Evolutionary conservation across 2,888 invertebrate species (phyloP).

Genomic region (Agyllia agylla): DNA sequence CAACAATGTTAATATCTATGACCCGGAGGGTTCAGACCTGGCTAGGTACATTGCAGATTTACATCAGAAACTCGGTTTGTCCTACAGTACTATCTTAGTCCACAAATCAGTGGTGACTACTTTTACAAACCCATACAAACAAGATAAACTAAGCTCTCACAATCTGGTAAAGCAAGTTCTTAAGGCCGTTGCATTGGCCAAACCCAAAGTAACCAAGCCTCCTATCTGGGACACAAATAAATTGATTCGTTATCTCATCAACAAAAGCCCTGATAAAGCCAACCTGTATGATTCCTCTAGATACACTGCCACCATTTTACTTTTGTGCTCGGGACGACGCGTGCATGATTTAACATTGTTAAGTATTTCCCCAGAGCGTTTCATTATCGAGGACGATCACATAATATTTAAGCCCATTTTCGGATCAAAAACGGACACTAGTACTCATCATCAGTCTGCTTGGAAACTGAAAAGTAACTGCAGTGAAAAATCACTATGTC

Average conservation of each 20-base stretch:
- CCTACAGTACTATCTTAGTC: not conserved
- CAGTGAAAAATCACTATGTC: not conserved
- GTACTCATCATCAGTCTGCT: not conserved
- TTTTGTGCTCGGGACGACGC: conserved; percentile 13
- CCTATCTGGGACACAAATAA: not conserved
- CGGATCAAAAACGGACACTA: not conserved
- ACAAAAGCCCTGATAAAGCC: conserved; percentile 66
- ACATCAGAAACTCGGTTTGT: not conserved
- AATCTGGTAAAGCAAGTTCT: not conserved
- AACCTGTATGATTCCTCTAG: conserved; percentile 27
- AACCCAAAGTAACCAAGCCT: not conserved
- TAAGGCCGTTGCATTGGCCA: not conserved
- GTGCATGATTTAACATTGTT: conserved; percentile 7
- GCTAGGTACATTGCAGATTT: not conserved
- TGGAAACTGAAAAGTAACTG: not conserved
- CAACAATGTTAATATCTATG: conserved; percentile 41
- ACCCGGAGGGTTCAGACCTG: not conserved
- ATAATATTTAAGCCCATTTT: not conserved
- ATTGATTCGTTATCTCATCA: not conserved
- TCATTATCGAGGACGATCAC: not conserved
- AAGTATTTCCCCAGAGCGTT: not conserved
- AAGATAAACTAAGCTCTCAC: not conserved
- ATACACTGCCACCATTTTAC: not conserved
- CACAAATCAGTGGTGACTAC: not conserved
- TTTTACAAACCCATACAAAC: not conserved